A percentile compares a stretch with the other conserved stretches of the same genome.
Evolutionary conservation across 2,113 vertebrate species (phyloP).

Genomic region (Macroglossus sobrinus): DNA sequence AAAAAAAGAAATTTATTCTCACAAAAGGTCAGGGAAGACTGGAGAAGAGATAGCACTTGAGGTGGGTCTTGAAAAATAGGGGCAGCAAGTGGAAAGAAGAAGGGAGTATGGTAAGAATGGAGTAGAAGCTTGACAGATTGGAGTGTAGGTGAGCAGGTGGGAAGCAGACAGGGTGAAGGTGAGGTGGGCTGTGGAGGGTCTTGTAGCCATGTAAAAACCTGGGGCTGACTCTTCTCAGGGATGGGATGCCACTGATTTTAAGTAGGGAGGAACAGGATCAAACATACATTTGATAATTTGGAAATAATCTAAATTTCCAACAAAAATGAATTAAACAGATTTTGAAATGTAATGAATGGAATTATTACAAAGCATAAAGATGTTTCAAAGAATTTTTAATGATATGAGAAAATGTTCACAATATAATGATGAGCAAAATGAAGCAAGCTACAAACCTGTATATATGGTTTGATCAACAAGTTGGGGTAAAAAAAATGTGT

Average conservation of each 20-base stretch:
- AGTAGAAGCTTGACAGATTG: neutral
- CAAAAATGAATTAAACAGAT: neutral
- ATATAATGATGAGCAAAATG: neutral
- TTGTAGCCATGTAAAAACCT: neutral
- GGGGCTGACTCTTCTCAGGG: neutral
- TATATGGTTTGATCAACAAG: neutral
- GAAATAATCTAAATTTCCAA: constrained; percentile 10
- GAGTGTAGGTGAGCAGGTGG: neutral
- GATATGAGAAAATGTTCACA: neutral
- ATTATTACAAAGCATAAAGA: constrained; percentile 6
- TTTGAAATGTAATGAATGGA: neutral
- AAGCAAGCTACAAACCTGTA: neutral
- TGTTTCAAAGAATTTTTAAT: neutral
- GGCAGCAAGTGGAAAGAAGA: neutral
- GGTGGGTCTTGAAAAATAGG: neutral
- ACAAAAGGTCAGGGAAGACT: neutral
- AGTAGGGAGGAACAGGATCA: neutral
- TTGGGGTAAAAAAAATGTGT: neutral
- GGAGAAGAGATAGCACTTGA: neutral
- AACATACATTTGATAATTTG: neutral
- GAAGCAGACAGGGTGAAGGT: neutral
- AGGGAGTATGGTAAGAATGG: neutral
- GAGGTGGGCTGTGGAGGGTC: neutral
- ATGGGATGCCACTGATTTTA: neutral
- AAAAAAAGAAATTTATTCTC: neutral